These are phyloP conservation scores for Lucinisca nassula DNA, from an alignment of 2,888 invertebrate genomes.

Conservation along the genomic window DNA sequence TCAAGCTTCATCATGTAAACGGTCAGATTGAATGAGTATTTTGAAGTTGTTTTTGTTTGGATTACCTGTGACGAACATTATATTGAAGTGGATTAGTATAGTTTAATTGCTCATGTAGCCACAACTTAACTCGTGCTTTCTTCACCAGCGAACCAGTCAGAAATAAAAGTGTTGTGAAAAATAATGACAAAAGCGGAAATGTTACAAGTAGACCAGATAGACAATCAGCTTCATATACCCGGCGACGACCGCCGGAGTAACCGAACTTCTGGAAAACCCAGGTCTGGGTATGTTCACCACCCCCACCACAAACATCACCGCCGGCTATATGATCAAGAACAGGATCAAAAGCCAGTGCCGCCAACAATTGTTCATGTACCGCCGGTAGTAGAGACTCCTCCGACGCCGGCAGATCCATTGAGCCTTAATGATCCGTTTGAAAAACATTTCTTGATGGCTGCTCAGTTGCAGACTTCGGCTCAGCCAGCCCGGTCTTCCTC, in stretches of 20 bases:
- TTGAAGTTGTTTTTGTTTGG: too few species aligned
- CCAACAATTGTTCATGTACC: not conserved
- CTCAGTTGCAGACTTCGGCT: not conserved
- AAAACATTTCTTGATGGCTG: constrained; percentile 61
- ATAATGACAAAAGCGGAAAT: constrained; percentile 58
- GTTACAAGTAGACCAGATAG: constrained; percentile 46
- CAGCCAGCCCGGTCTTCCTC: constrained; percentile 57
- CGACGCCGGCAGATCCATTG: not conserved
- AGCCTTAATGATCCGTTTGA: constrained; percentile 65
- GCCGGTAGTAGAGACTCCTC: not conserved
- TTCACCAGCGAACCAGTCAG: too few species aligned
- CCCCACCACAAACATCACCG: constrained; percentile 65
- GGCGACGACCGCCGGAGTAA: not conserved
- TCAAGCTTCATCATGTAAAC: not conserved
- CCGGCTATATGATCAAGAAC: constrained; percentile 33
- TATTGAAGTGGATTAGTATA: too few species aligned
- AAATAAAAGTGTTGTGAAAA: not conserved
- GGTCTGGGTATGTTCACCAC: constrained; percentile 49
- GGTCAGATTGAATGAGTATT: not conserved
- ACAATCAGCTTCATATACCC: constrained; percentile 25
- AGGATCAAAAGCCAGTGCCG: not conserved
- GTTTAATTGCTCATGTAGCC: too few species aligned
- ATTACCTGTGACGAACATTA: too few species aligned
- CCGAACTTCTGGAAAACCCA: not conserved
- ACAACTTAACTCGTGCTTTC: too few species aligned